Evolutionary conservation across 2,888 invertebrate species (phyloP), one percentile per base, ranked within the genome.

Genomic region (Drosophila anceps): DNA sequence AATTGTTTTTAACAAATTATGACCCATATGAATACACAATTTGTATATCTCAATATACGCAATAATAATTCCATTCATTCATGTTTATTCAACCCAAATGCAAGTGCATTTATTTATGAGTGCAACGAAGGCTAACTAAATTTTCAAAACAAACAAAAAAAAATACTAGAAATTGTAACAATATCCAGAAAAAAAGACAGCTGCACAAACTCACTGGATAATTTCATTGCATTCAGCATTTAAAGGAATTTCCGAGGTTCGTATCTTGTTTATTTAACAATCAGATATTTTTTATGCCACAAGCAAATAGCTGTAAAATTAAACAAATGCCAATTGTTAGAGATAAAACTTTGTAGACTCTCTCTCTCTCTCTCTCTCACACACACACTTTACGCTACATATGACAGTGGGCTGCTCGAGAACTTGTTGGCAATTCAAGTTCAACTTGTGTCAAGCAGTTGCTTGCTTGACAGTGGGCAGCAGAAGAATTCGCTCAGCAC

Each of bases 1-100:
- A 89, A 69, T 84, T 84, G 69, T 73, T 69, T 71, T 73, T 48
- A 84, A 73, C 65, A 79, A 66, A 87, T 76, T 73, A 72, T 76
- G 71, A 59, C 76, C 76, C 57, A 33, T 63, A 50, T 54, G 63
- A 65, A 68, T 60, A 35, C 31, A 12, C 43, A 20, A 64, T 48
- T 46, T 55, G 44, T n/a, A 31, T 13, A n/a, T 15, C 50, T 24
- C 9, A 20, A 51, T 27, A 44, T 48, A 43, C 46, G 61, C 51
- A 71, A 73, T 64, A 46, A 54, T 76, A 76, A 43, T 33, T 1
- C 5, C 24, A 18, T 54, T 48, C 35, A 33, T 43, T 48, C 35
- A 33, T 43, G 15, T 51, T 59, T 63, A 57, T 62, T 54, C 35
- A 61, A 57, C 57, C 39, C 31, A 50, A 74, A 51, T 70, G 59